These are phyloP conservation scores for Cossypha niveicapilla DNA, from an alignment of 2,797 vertebrate species.

Conservation along the genomic window DNA sequence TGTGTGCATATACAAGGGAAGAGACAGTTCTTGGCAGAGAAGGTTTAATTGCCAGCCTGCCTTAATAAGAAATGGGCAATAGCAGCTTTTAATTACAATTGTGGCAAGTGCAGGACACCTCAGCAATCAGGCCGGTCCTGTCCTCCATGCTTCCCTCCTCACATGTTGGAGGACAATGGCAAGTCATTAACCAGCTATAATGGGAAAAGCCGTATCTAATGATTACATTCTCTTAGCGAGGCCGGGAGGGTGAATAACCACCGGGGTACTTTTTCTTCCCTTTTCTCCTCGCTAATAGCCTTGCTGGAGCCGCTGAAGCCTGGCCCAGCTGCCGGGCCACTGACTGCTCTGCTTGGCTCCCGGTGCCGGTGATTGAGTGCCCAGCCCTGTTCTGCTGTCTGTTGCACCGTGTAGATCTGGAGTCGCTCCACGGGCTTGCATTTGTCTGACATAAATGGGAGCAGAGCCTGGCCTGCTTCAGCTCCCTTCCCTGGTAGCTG, in stretches of 20 bases:
- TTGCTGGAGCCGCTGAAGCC: neutral
- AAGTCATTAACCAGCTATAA: constrained; percentile 41
- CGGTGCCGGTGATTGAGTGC: neutral
- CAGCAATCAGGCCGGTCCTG: neutral
- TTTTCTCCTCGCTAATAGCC: constrained; percentile 18
- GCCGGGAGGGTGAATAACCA: neutral
- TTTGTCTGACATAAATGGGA: constrained; percentile 57
- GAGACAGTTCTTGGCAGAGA: neutral
- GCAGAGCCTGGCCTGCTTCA: constrained; percentile 10
- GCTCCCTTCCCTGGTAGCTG: neutral
- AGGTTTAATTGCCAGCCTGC: neutral
- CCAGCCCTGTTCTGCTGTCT: neutral
- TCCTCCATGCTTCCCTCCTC: constrained; percentile 16
- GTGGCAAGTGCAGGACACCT: neutral
- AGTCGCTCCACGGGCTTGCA: constrained; percentile 18
- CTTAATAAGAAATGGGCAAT: neutral
- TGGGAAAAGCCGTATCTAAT: constrained; percentile 39
- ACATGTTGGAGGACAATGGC: constrained; percentile 18
- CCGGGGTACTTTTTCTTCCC: neutral
- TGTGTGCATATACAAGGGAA: neutral
- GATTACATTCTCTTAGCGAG: constrained; percentile 22
- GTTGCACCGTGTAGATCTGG: neutral
- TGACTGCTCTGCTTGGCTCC: neutral
- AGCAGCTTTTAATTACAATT: neutral
- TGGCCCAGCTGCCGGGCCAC: neutral